Conservation (phyloP, 2,888 invertebrate genomes). For the Mimumesa dahlbomi region DNA sequence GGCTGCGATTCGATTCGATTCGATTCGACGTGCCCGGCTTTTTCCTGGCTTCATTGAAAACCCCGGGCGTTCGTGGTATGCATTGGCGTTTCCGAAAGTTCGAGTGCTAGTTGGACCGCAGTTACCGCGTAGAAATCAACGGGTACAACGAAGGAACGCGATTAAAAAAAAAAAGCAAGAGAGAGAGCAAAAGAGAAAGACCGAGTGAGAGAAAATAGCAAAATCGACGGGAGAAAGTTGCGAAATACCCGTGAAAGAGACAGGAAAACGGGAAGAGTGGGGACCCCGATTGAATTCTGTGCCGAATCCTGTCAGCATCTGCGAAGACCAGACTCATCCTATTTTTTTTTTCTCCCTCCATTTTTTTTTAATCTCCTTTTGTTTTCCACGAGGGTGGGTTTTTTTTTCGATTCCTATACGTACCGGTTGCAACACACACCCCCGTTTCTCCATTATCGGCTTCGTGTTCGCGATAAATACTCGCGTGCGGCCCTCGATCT, state of each 20-base stretch:
- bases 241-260: too few species aligned
- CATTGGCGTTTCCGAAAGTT: not conserved
- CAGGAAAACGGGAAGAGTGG: too few species aligned
- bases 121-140: not conserved
- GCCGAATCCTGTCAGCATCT: slow-evolving; percentile 11
- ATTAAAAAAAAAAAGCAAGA: slow-evolving; percentile 1
- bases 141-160: not conserved
- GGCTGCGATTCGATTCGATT: too few species aligned
- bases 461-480: slow-evolving; percentile 43
- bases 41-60: too few species aligned
- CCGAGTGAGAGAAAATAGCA: not conserved
- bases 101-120: not conserved
- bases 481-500: slow-evolving; percentile 6
- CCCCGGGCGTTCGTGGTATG: too few species aligned
- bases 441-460: slow-evolving; percentile 45
- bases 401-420: too few species aligned
- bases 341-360: not conserved
- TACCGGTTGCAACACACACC: not conserved
- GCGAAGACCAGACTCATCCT: not conserved
- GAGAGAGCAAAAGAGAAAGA: not conserved
- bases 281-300: slow-evolving; percentile 37
- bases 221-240: slow-evolving; percentile 16
- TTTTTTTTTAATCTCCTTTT: slow-evolving; percentile 3
- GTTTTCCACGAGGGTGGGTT: too few species aligned
- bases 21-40: too few species aligned